Base-by-base conservation (phyloP, 2,888 invertebrate genomes). In the Mythimna albipuncta region DNA sequence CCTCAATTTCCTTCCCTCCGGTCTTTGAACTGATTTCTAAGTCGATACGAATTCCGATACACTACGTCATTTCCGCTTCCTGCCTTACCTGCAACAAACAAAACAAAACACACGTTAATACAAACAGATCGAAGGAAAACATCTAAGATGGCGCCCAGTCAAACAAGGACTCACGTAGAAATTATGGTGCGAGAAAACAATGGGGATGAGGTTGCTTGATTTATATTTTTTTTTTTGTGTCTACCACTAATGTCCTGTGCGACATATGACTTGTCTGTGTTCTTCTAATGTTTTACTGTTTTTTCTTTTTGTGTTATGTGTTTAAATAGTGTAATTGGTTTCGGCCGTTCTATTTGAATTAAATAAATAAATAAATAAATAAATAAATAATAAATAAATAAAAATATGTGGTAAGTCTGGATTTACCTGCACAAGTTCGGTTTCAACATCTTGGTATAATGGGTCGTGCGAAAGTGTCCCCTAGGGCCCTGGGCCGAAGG, bases 71-170 rank as follows among this genome's bases (percentile, higher is more conserved):
- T 86, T 90, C 89, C 89, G 83, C 85, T 87, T 81, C 86, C 86
- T 84, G 83, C 83, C 88, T 86, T 94, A 94, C 94, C 94, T 94
- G 94, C 73, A 94, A 94, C 93, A 92, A 93, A 90, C 92, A 92
- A 93, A 90, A 92, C 89, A 91, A 91, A 89, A 89, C 68, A 88
- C 69, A 88, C 84, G 86, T 93, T 87, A 92, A 91, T 90, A 90
- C 87, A 89, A 90, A 91, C 84, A 88, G 83, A 87, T 88, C 85
- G 76, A 81, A 87, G 82, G 85, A 82, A 87, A 89, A 89, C 86
- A 89, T 88, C 78, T 62, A 79, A 83, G 84, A 47, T 67, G 69
- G 78, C 71, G 75, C 72, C 86, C 87, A 89, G 54, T 41, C 21
- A 78, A 85, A 77, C 62, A 21, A 72, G 88, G 86, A 38, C 91